Evolutionary conservation across 2,797 vertebrate genomes (phyloP).

Genomic region (Coregonus sp.): DNA sequence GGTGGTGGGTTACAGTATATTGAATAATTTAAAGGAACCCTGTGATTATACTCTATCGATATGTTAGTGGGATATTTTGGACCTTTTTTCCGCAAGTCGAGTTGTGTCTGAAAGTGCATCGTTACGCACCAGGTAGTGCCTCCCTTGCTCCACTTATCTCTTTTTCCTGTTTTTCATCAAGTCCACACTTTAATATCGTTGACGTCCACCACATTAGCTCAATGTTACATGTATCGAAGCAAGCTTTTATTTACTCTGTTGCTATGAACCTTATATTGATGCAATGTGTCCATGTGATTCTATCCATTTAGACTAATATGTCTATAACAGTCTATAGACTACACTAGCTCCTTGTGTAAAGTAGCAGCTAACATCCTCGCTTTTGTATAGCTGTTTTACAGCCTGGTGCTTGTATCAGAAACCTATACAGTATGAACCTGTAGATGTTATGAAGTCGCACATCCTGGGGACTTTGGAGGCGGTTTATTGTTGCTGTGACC

Average conservation of each 20-base stretch:
- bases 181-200: slow-evolving; percentile 16
- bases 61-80: slow-evolving; percentile 33
- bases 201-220: slow-evolving; percentile 34
- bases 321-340: not conserved
- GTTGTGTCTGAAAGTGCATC: slow-evolving; percentile 51
- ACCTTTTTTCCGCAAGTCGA: slow-evolving; percentile 45
- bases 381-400: slow-evolving; percentile 49
- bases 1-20: slow-evolving; percentile 22
- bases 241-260: not conserved
- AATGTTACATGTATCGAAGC: slow-evolving; percentile 17
- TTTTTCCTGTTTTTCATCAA: not conserved
- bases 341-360: not conserved
- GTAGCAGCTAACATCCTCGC: slow-evolving; percentile 16
- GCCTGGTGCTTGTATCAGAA: slow-evolving; percentile 43
- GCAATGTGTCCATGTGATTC: slow-evolving; percentile 45
- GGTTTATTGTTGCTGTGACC: slow-evolving; percentile 28
- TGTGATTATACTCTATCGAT: slow-evolving; percentile 16
- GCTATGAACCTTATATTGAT: slow-evolving; percentile 30
- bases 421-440: slow-evolving; percentile 43
- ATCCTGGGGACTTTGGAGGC: slow-evolving; percentile 29
- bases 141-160: slow-evolving; percentile 46
- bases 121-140: slow-evolving; percentile 61
- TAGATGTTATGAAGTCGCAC: slow-evolving; percentile 27
- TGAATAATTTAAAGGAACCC: slow-evolving; percentile 10
- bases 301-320: slow-evolving; percentile 43